Conservation (phyloP, 2,888 invertebrate species). For the Scaptomyza parva region DNA sequence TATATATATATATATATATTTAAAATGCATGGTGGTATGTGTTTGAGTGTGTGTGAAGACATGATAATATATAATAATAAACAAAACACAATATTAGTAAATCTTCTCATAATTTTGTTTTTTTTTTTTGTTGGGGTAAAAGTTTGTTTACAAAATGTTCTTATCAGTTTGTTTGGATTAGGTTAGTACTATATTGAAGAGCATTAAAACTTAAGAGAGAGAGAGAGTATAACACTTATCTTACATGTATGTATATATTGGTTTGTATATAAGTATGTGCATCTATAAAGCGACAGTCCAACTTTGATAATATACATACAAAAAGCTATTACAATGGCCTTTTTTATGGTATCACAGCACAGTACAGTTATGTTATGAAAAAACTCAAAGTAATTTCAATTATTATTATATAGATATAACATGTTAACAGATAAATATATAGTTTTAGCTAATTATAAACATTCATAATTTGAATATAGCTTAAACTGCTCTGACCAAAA, state of each 20-base stretch:
- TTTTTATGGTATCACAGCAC: constrained; percentile 36
- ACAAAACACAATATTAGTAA: constrained; percentile 56
- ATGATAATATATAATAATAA: constrained; percentile 46
- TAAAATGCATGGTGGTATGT: constrained; percentile 32
- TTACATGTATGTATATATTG: constrained; percentile 35
- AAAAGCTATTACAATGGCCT: constrained; percentile 24
- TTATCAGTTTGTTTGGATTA: constrained; percentile 29
- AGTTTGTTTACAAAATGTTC: constrained; percentile 35
- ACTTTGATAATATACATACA: constrained; percentile 37
- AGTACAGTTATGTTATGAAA: constrained; percentile 12
- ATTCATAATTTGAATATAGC: constrained; percentile 4
- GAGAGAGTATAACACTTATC: constrained; percentile 52
- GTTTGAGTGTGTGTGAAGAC: constrained; percentile 21
- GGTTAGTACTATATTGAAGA: constrained; percentile 48
- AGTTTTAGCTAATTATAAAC: constrained; percentile 5
- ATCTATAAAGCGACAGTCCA: constrained; percentile 31
- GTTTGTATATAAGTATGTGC: constrained; percentile 18
- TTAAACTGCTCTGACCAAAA: background rate
- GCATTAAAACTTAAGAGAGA: constrained; percentile 20
- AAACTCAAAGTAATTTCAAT: background rate
- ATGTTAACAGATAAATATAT: background rate
- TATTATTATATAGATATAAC: background rate
- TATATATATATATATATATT: constrained; percentile 38
- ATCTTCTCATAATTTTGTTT: no score
- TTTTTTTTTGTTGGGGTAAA: background rate